Evolutionary conservation across 2,113 vertebrate species (phyloP).

Genomic region (Tragelaphus scriptus): DNA sequence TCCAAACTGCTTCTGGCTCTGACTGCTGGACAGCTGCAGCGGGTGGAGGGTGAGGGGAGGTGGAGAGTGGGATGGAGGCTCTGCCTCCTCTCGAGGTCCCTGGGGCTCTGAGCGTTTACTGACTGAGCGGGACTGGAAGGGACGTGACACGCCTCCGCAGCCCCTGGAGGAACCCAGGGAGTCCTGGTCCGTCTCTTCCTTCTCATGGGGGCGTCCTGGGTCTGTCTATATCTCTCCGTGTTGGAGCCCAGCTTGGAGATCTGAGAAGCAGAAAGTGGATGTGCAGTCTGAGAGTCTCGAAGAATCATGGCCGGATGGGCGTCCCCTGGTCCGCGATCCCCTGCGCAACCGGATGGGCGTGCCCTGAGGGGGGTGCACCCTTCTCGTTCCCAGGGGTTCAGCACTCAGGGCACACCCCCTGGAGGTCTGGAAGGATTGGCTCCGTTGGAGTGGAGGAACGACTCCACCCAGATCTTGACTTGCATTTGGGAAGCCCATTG

Average conservation of each 20-base stretch:
- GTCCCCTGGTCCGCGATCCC: accelerated
- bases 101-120: accelerated
- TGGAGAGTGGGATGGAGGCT: accelerated
- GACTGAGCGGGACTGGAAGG: neutral
- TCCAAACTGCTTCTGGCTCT: neutral
- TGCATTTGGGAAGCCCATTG: accelerated
- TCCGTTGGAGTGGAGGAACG: accelerated
- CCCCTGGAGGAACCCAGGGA: accelerated
- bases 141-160: accelerated
- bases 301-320: accelerated
- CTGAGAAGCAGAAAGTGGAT: neutral
- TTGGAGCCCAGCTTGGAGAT: accelerated
- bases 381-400: accelerated
- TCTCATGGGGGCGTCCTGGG: neutral
- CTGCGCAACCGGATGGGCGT: accelerated
- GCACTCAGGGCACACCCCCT: accelerated
- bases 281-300: accelerated
- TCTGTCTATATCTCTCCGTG: accelerated
- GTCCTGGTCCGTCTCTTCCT: neutral
- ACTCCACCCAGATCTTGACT: accelerated
- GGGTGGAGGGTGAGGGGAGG: accelerated
- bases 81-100: neutral
- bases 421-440: neutral
- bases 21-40: accelerated
- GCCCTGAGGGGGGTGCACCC: accelerated